These are phyloP conservation scores for Panurus biarmicus DNA, from an alignment of 2,113 vertebrate species.

Conservation along the genomic window DNA sequence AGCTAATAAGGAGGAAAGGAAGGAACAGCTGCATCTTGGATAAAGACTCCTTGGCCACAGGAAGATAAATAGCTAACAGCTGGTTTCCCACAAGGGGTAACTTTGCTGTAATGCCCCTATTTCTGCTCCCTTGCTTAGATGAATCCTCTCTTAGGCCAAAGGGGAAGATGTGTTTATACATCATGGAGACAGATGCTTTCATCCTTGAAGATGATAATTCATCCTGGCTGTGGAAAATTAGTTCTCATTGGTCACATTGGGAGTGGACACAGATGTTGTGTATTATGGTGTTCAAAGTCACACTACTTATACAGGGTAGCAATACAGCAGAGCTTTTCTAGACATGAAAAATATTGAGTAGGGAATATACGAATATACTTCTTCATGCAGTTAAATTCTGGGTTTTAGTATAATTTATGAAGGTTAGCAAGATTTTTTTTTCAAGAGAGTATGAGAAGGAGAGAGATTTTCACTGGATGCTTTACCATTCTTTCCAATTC, in stretches of 20 bases:
- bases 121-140: conserved; percentile 44
- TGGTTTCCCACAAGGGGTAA: conserved; percentile 74
- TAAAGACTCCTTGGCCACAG: conserved; percentile 69
- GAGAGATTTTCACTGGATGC: neutral
- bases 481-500: neutral
- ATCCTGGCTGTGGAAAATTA: conserved; percentile 53
- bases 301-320: neutral
- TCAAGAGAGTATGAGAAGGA: neutral
- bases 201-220: conserved; percentile 67
- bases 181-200: conserved; percentile 66
- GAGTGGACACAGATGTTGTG: conserved; percentile 71
- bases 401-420: neutral
- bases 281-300: conserved; percentile 58
- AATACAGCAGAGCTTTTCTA: neutral
- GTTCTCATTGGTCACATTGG: conserved; percentile 63
- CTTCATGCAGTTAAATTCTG: neutral
- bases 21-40: conserved; percentile 72
- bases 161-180: conserved; percentile 65
- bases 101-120: conserved; percentile 55
- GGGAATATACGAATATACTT: neutral
- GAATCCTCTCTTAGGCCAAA: conserved; percentile 57
- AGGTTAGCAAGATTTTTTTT: neutral
- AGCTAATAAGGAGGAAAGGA: conserved; percentile 66
- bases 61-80: conserved; percentile 85
- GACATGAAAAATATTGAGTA: neutral